Percentiles rank a stretch among this genome's conserved stretches.
Conservation (phyloP, 2,113 vertebrate genomes). For the Emydura subglobosa region DNA sequence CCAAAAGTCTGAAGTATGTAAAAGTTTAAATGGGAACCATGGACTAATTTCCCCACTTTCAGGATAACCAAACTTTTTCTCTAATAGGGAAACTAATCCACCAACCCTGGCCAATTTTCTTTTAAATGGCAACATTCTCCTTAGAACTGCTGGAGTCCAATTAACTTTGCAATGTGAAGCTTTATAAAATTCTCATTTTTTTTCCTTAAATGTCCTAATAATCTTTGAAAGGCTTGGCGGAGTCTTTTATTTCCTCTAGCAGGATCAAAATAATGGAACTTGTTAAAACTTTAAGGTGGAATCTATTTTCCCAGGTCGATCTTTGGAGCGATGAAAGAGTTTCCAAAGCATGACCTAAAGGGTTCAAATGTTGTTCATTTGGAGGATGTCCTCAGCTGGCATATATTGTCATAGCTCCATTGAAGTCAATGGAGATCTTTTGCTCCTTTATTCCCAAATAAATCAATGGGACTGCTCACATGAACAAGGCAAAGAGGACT, state of each 20-base stretch:
- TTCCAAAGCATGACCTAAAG: not conserved
- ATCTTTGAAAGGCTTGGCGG: not conserved
- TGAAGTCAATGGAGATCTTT: not conserved
- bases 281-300: not conserved
- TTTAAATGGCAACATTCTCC: not conserved
- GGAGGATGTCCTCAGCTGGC: not conserved
- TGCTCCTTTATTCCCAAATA: not conserved
- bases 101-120: not conserved
- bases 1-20: not conserved
- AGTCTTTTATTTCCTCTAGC: not conserved
- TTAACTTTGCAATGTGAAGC: not conserved
- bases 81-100: not conserved
- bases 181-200: not conserved
- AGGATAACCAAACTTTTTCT: not conserved
- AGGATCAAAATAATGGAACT: rapidly evolving
- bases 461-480: not conserved
- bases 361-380: not conserved
- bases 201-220: rapidly evolving
- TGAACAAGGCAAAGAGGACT: not conserved
- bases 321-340: not conserved
- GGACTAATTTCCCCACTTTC: not conserved
- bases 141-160: not conserved
- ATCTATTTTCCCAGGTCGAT: not conserved
- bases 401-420: not conserved
- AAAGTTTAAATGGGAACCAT: not conserved